Evolutionary conservation across 2,113 vertebrate species (phyloP), one percentile per base, ranked within the genome.

Genomic region (Crotalus tigris): DNA sequence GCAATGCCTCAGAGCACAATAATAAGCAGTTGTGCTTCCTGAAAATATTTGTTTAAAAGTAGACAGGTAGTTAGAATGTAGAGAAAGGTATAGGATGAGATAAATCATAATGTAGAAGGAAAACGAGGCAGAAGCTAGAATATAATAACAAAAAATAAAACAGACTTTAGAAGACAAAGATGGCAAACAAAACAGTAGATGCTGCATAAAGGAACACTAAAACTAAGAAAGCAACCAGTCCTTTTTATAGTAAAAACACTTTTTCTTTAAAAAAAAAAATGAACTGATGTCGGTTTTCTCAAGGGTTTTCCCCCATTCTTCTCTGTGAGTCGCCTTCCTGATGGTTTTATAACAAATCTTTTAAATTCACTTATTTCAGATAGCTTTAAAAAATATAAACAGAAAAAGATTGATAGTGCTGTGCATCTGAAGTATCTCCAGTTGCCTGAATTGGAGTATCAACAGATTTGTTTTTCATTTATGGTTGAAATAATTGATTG

Each of bases 41-140:
- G 94, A 90, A 93, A 92, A 93, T 96, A 95, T n/a, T 93, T 93
- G 61, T 93, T 94, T 94, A 75, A 75, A 29, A n/a, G 64, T n/a
- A 75, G 12, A 13, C n/a, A 7, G 69, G n/a, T 33, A 7, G 5
- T 75, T 33, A 75, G 69, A 33, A 75, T 75, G 5, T 19, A 75
- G 69, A 19, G 69, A 19, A 75, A 75, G 69, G 5, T 39, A 39
- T 15, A 33, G 69, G 69, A 75, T 2, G 33, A 75, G 69, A 75
- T 33, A 39, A 75, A 75, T 33, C 69, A 39, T 75, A 33, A 19
- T 17, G n/a, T 75, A 17, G 69, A 75, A 75, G n/a, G 15, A 75
- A 75, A 75, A 75, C 15, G 7, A n/a, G 69, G 33, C n/a, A 75
- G n/a, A 75, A 39, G 13, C n/a, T 75, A 2, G 69, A 75, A 17